phyloP scores from a whole-genome alignment of 2,797 vertebrate genomes.

The Chloroceryle inda region DNA sequence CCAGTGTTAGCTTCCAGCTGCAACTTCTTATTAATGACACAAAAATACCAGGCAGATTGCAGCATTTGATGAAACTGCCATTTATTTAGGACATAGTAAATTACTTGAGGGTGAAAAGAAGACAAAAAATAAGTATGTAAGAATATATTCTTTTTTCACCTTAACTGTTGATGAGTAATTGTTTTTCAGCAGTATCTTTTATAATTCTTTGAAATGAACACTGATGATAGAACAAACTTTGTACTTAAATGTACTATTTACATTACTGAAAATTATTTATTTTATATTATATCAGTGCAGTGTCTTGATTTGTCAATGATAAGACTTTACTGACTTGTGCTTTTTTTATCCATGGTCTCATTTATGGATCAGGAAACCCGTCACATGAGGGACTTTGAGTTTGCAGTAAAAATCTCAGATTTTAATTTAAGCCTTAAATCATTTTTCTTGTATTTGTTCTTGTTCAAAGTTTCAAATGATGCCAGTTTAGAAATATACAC shows the following conservation, averaged over 20 bases:
- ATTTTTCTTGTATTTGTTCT: neutral
- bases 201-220: neutral
- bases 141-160: neutral
- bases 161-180: neutral
- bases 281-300: rapidly evolving
- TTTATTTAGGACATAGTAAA: neutral
- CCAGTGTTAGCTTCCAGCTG: neutral
- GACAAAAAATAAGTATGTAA: neutral
- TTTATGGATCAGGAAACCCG: neutral
- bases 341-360: neutral
- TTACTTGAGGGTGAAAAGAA: neutral
- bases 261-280: neutral
- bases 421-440: neutral
- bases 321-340: rapidly evolving
- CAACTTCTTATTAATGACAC: neutral
- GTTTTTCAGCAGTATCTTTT: neutral
- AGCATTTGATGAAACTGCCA: neutral
- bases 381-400: rapidly evolving
- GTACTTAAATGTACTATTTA: neutral
- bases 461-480: neutral
- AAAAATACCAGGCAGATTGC: neutral
- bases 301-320: neutral
- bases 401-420: neutral
- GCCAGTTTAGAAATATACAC: neutral
- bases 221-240: neutral